These are phyloP conservation scores for Drosophila dives DNA, from an alignment of 2,888 invertebrate genomes.

Conservation along the genomic window DNA sequence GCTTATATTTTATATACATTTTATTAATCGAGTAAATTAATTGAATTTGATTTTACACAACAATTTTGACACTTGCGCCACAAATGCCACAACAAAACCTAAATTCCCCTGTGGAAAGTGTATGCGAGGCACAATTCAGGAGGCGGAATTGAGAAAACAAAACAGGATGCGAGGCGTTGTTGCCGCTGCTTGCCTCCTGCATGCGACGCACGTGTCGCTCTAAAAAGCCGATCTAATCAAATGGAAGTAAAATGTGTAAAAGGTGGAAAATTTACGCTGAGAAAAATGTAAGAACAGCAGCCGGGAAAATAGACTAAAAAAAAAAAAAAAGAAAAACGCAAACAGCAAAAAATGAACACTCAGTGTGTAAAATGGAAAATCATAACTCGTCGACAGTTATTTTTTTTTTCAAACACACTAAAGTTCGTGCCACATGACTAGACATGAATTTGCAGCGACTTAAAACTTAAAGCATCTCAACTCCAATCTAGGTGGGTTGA, in stretches of 20 bases:
- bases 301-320: constrained; percentile 50
- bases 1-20: not conserved
- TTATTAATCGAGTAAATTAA: not conserved
- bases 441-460: constrained; percentile 55
- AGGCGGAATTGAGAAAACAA: constrained; percentile 65
- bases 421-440: constrained; percentile 63
- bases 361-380: constrained; percentile 69
- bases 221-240: constrained; percentile 81
- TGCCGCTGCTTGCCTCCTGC: constrained; percentile 35
- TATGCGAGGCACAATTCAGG: constrained; percentile 31
- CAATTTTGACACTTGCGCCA: not conserved
- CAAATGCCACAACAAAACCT: not conserved
- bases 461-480: constrained; percentile 61
- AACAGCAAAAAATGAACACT: constrained; percentile 29
- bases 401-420: constrained; percentile 20
- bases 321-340: constrained; percentile 11
- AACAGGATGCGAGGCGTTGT: constrained; percentile 71
- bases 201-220: constrained; percentile 70
- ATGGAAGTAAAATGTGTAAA: constrained; percentile 83
- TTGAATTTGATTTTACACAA: not conserved
- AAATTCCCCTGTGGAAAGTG: constrained; percentile 17
- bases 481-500: constrained; percentile 3
- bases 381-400: constrained; percentile 63
- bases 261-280: constrained; percentile 80
- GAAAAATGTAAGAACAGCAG: constrained; percentile 54